Evolutionary conservation across 30 jellyfish, hydroid and myxozoan species (phyloP), one percentile per base, ranked within the genome.

Genomic region (Sanderia malayensis): DNA sequence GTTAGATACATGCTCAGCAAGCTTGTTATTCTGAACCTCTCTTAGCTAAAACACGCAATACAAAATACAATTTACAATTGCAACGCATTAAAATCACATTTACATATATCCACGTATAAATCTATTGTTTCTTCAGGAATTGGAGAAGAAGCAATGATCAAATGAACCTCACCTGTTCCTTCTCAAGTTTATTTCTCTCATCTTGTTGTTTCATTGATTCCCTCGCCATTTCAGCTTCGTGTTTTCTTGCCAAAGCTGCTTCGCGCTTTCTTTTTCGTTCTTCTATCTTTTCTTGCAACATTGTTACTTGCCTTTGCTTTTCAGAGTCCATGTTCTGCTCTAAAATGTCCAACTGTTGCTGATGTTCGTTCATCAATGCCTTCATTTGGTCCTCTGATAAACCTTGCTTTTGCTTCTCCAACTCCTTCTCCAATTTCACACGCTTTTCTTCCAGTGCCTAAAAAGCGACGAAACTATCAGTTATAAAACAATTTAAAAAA

Each of bases 241-340:
- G 93, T 67, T 72, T 79, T 31, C 67, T 49, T 15, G 83, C 88
- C 63, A 82, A 49, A 9, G 96, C 90, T n/a, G 70, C 85, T 25
- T 65, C 80, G 23, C 93, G 61, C 68, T 76, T 83, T 30, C 86
- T 49, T 34, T 79, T 90, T 67, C 86, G 76, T 19, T 82, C 96
- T 8, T 90, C 98, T 22, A 90, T 90, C 82, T 83, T 90, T 10
- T 77, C 96, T n/a, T 79, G 94, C 41, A 90, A 22, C 24, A 93
- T 46, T 28, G 91, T 34, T 0, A 83, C 24, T 67, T 90, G 98
- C 11, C 98, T 81, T 44, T 67, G 79, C 74, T 84, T 90, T 78
- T 90, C 98, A 0, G 93, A 53, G 32, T 90, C 98, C 95, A 90
- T 82, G 55, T 77, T 90, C 30, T 76, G 74, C 46, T 90, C 98